Conservation (phyloP, 2,888 invertebrate genomes). For the Phortica magna region DNA sequence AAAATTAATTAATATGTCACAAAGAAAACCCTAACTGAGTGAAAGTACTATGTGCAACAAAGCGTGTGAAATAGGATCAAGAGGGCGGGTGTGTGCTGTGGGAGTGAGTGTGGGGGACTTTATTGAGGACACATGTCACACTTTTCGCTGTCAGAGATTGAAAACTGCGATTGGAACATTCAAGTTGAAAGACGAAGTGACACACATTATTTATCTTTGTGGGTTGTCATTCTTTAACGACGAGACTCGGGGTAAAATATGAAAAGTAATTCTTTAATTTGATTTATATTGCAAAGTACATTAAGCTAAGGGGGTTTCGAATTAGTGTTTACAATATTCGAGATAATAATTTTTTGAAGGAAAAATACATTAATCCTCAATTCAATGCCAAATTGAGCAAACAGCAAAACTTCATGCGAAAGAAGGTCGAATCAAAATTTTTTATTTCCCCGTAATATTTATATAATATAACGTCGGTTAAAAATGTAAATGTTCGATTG, state of each 20-base stretch:
- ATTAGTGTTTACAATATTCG: too few species aligned
- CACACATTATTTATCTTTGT: too few species aligned
- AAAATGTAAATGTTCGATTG: too few species aligned
- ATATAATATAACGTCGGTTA: too few species aligned
- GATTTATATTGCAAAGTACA: neutral
- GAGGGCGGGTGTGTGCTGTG: neutral
- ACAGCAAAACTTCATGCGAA: too few species aligned
- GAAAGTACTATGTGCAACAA: constrained; percentile 7
- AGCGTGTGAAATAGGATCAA: neutral
- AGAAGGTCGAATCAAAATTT: too few species aligned
- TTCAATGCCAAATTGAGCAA: too few species aligned
- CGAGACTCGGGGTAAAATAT: too few species aligned
- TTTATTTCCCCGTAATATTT: too few species aligned
- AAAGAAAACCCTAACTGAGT: neutral
- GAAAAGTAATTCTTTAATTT: neutral
- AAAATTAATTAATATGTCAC: constrained; percentile 54
- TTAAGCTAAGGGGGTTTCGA: neutral
- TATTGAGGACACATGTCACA: constrained; percentile 22
- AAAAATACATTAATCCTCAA: too few species aligned
- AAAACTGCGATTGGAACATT: constrained; percentile 35
- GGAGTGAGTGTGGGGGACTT: neutral
- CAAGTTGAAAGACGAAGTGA: neutral
- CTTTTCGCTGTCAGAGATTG: constrained; percentile 39
- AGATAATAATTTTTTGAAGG: too few species aligned
- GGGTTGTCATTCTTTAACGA: too few species aligned